Conservation (phyloP, 2,113 vertebrate species). For the Heterocephalus glaber region DNA sequence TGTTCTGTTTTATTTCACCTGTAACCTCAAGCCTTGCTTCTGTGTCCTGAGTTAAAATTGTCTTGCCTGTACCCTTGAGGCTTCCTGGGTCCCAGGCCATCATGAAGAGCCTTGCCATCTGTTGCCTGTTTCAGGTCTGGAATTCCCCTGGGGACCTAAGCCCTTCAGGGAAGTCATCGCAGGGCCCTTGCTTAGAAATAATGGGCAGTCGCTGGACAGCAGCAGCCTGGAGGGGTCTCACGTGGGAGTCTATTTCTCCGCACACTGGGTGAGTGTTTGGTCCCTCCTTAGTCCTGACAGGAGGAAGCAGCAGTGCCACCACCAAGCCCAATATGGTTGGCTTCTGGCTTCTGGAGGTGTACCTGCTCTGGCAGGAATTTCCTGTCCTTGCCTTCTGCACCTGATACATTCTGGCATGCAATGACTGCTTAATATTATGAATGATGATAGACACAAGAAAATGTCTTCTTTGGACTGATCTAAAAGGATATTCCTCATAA, state of each 20-base stretch:
- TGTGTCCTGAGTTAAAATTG: background rate
- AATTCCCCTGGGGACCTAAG: constrained; percentile 99
- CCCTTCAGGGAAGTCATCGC: constrained; percentile 98
- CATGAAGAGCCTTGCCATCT: background rate
- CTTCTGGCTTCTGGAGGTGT: background rate
- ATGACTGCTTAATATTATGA: background rate
- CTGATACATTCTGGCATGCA: background rate
- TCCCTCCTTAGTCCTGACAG: background rate
- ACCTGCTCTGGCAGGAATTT: background rate
- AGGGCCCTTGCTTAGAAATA: constrained; percentile 94
- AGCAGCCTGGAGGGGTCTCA: constrained; percentile 94
- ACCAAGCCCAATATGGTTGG: background rate
- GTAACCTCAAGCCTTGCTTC: background rate
- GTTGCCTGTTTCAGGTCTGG: constrained; percentile 89
- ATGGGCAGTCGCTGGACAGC: constrained; percentile 93
- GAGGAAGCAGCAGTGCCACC: background rate
- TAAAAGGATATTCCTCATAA: background rate
- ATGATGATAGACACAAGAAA: background rate
- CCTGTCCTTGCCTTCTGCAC: background rate
- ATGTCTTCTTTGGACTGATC: background rate
- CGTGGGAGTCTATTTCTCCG: constrained; percentile 97
- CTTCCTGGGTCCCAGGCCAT: background rate
- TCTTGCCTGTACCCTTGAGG: background rate
- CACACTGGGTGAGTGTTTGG: constrained; percentile 95
- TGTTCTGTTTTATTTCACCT: background rate